These are phyloP conservation scores for Drosophila tanythrix DNA, from an alignment of 2,888 invertebrate genomes.

Conservation along the genomic window DNA sequence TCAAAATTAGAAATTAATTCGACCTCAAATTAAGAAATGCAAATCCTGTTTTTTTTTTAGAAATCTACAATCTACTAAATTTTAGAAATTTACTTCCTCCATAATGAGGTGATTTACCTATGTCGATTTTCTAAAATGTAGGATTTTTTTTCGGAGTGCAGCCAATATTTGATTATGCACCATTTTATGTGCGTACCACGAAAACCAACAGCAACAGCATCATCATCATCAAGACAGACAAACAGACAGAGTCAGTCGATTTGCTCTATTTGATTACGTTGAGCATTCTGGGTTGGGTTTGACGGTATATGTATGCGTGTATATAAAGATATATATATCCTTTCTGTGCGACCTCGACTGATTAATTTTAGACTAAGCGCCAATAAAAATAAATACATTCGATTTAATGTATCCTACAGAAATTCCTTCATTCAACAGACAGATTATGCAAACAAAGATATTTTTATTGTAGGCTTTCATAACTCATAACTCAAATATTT, in stretches of 20 bases:
- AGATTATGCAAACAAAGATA: slow-evolving; percentile 24
- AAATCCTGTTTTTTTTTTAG: too few species aligned
- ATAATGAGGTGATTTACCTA: too few species aligned
- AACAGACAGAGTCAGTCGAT: not conserved
- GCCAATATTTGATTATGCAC: slow-evolving; percentile 78
- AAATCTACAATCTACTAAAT: too few species aligned
- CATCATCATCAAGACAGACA: not conserved
- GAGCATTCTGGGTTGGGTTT: not conserved
- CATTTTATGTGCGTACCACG: slow-evolving; percentile 65
- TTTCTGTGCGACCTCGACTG: slow-evolving; percentile 10
- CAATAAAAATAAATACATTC: slow-evolving; percentile 47
- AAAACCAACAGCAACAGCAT: slow-evolving; percentile 20
- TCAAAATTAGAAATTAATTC: too few species aligned
- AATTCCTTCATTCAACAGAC: slow-evolving; percentile 7
- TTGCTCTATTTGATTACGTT: slow-evolving; percentile 33
- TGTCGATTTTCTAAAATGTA: too few species aligned
- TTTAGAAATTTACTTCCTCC: too few species aligned
- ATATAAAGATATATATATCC: not conserved
- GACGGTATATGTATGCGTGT: slow-evolving; percentile 9
- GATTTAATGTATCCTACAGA: slow-evolving; percentile 35
- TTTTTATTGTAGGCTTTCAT: not conserved
- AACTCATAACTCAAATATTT: slow-evolving; percentile 28
- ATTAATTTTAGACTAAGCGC: slow-evolving; percentile 61
- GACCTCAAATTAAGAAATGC: too few species aligned
- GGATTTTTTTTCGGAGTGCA: not conserved